Evolutionary conservation across 2,888 invertebrate species (phyloP), one percentile per base, ranked within the genome.

Genomic region (Hololepta plana): DNA sequence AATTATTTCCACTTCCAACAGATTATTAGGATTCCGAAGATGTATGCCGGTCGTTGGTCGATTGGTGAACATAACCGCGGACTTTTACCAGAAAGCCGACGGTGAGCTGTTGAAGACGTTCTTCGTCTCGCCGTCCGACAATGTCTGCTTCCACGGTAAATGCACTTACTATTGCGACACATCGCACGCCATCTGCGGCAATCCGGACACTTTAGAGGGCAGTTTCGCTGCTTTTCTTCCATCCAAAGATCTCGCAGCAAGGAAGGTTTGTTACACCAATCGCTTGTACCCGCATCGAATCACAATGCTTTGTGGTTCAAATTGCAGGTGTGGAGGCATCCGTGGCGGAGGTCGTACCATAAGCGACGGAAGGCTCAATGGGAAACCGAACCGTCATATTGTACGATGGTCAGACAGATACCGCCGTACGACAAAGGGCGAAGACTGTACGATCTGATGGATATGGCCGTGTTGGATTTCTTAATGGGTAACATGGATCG

Each of bases 401-500:
- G 96, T 47, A 63, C 67, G 15, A 57, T 88, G 55, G 87, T 96
- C 23, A 72, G 77, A 35, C 75, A 77, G 36, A 80, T 82, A 30
- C 74, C 84, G 1, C 95, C 93, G 0, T 95, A 93, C 51, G 80
- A 87, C 50, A 74, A 77, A 34, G 93, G 93, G 4, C 65, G 93
- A 28, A 67, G 93, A 23, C 61, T 98, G 23, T 64, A 88, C 33
- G 96, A 98, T 53, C 59, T 98, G 25, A 85, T 96, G 68, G 98
- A 98, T 52, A 82, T 96, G 82, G 69, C 90, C 12, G 71, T 96
- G 20, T 77, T 91, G 45, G 98, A 98, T 59, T 98, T 96, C 55
- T 68, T 98, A 22, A 88, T 79, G 34, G 95, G 95, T 12, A 98
- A 98, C 54, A 93, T 96, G 88, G 98, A 98, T 56, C 64, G 98